Conservation (phyloP, 2,113 vertebrate species). For the Ctenodactylus gundi region DNA sequence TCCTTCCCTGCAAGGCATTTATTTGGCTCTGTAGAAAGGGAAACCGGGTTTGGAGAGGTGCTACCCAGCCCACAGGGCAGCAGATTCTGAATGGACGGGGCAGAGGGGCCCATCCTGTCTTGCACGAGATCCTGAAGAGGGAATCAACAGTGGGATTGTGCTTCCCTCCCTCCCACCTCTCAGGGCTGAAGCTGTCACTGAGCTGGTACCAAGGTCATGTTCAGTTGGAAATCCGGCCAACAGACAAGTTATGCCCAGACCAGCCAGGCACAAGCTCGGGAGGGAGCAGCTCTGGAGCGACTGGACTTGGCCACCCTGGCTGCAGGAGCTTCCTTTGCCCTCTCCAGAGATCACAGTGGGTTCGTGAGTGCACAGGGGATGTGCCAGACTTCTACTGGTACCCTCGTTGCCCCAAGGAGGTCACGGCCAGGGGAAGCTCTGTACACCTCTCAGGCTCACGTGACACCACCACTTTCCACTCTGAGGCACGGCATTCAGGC, state of each 20-base stretch:
- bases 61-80: rapidly evolving
- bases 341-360: not conserved
- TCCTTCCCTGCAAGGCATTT: no score
- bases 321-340: not conserved
- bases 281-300: not conserved
- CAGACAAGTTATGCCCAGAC: not conserved
- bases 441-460: not conserved
- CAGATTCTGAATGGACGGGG: not conserved
- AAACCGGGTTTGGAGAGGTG: not conserved
- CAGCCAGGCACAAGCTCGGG: not conserved
- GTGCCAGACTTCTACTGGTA: no score
- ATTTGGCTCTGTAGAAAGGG: not conserved
- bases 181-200: not conserved
- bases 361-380: no score
- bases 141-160: not conserved
- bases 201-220: not conserved
- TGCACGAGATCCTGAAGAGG: not conserved
- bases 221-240: not conserved
- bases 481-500: no score
- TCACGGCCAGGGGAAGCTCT: not conserved
- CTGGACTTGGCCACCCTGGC: not conserved
- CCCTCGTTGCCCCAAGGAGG: not conserved
- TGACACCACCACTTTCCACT: no score
- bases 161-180: not conserved
- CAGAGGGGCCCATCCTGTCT: not conserved